These are phyloP conservation scores for Lampris incognitus DNA, from an alignment of 2,113 vertebrate species.

Conservation along the genomic window DNA sequence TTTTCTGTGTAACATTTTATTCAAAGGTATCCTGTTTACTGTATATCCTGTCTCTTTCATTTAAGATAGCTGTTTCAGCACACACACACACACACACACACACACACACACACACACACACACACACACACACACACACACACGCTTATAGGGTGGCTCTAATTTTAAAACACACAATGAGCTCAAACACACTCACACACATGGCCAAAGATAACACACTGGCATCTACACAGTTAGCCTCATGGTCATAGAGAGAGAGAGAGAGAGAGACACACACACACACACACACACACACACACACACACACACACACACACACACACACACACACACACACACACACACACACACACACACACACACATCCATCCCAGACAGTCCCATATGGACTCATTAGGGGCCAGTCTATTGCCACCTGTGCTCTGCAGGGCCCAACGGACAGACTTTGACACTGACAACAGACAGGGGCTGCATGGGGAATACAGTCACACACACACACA, in stretches of 20 bases:
- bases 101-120: neutral
- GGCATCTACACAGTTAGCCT: no score
- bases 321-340: constrained; percentile 15
- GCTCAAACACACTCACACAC: constrained; percentile 37
- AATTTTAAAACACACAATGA: constrained; percentile 39
- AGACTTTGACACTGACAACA: constrained; percentile 74
- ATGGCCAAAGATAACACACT: neutral
- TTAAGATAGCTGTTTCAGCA: constrained; percentile 17
- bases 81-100: constrained; percentile 24
- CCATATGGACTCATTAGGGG: constrained; percentile 82
- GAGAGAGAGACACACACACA: constrained; percentile 27
- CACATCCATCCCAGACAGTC: constrained; percentile 72
- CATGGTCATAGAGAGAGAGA: no score
- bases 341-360: constrained; percentile 17
- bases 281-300: constrained; percentile 25
- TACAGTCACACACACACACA: constrained; percentile 42
- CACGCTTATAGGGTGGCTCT: constrained; percentile 43
- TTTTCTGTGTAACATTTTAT: constrained; percentile 18
- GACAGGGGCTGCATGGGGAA: constrained; percentile 69
- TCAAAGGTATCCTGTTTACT: constrained; percentile 27
- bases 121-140: constrained; percentile 32
- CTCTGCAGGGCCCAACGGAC: constrained; percentile 71
- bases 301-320: constrained; percentile 25
- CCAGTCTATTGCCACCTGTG: constrained; percentile 80
- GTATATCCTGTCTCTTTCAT: neutral